Base-by-base conservation (phyloP, 1,140 invertebrate species). In the Cyclina sinensis region DNA sequence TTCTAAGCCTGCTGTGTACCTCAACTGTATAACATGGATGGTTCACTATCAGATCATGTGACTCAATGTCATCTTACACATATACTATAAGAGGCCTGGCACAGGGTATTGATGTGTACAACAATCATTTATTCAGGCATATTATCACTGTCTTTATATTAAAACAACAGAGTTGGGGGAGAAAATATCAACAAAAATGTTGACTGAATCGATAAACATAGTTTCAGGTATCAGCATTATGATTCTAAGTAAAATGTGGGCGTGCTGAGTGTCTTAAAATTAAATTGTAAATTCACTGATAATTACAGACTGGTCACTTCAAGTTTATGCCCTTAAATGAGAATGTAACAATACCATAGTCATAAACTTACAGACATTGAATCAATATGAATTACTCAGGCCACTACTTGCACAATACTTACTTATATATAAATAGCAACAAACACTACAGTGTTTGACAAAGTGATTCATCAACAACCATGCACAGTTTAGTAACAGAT, bases 41-140 rank as follows among this genome's bases (percentile, higher is more conserved):
- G 39, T 21, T 48, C 73, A 48, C 39, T 76, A 76, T 76, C 43
- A 24, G 18, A 48, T 76, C 73, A 76, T 76, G 73, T 51, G 73
- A 76, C 73, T 39, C 1, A 18, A 21, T 73, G 68, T 73, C 68
- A 76, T 43, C 11, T 5, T 76, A 76, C 73, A 48, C 73, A 30
- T 76, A 48, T 46, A 48, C 43, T 48, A 27, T 5, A 48, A 48
- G 73, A 76, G 73, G 73, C 73, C 39, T 51, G 1, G 30, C n/a
- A 48, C 7, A 76, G 73, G 73, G 43, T 21, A 37, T 37, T 27
- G 24, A 62, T 27, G 24, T 62, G 18, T 27, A n/a, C n/a, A 27
- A 5, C 18, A 27, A 4, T 57, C 3, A 35, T 65, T 30, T 65
- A 65, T 65, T 27, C 11, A 7, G 32, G 21, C 14, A 70, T 37